These are phyloP conservation scores for Xenotilapia caudafasciata DNA, from an alignment of 2,113 vertebrate genomes.

Conservation along the genomic window DNA sequence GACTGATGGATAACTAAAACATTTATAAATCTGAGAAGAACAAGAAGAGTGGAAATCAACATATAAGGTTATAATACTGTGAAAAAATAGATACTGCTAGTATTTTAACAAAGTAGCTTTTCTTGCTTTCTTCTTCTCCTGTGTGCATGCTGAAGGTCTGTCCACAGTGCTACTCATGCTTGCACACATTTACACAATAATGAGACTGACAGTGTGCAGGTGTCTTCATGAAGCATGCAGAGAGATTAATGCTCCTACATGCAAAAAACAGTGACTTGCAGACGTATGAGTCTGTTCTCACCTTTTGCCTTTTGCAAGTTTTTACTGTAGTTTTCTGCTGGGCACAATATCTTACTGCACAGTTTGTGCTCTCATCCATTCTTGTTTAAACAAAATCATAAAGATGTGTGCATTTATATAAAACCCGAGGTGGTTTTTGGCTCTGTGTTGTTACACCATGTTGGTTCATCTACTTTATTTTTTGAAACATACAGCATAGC, in stretches of 20 bases:
- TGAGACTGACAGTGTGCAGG: neutral
- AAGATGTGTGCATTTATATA: neutral
- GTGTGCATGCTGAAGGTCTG: neutral
- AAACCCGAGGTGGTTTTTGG: neutral
- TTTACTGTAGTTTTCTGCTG: neutral
- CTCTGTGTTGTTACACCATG: neutral
- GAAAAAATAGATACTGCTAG: neutral
- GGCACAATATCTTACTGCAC: neutral
- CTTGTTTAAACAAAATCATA: neutral
- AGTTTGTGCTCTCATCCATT: neutral
- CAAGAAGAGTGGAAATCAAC: neutral
- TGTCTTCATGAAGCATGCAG: neutral
- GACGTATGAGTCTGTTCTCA: neutral
- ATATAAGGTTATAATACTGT: neutral
- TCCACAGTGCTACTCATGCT: neutral
- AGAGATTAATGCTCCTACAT: neutral
- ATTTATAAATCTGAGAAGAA: neutral
- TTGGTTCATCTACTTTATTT: neutral
- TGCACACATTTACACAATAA: neutral
- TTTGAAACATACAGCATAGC: neutral
- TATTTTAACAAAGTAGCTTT: neutral
- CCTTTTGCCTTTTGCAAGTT: neutral
- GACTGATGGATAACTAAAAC: neutral
- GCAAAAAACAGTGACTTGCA: neutral
- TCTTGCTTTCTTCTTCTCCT: neutral